phyloP scores from a whole-genome alignment of 2,888 invertebrate species.

The Synanthedon tipuliformis region DNA sequence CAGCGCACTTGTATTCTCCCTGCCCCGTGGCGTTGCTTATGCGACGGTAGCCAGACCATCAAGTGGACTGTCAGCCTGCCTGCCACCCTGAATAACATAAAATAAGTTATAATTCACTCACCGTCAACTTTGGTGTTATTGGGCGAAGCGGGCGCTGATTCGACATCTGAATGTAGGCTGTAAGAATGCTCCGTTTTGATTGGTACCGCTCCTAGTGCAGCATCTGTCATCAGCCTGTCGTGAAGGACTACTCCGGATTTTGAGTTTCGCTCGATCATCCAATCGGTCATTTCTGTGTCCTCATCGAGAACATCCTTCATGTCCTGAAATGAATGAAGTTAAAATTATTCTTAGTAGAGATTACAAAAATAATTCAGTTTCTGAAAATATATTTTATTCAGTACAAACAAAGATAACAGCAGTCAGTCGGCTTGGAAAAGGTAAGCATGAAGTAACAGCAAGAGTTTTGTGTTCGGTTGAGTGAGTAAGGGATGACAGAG shows the following conservation, averaged over 20 bases:
- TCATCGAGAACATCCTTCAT: constrained; percentile 75
- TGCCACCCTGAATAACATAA: background rate
- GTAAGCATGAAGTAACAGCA: too few species aligned
- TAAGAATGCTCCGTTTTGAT: constrained; percentile 95
- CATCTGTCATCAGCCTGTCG: constrained; percentile 91
- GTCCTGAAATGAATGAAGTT: constrained; percentile 58
- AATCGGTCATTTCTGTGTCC: constrained; percentile 76
- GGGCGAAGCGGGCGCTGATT: constrained; percentile 78
- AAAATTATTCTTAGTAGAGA: background rate
- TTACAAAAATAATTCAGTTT: too few species aligned
- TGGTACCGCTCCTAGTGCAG: constrained; percentile 81
- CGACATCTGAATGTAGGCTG: constrained; percentile 81
- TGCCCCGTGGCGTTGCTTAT: too few species aligned
- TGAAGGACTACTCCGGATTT: constrained; percentile 83
- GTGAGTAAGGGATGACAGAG: too few species aligned
- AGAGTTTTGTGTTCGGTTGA: too few species aligned
- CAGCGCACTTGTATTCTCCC: too few species aligned
- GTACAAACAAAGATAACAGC: too few species aligned
- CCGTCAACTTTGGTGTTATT: constrained; percentile 80
- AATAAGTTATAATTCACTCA: constrained; percentile 31
- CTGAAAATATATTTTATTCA: too few species aligned
- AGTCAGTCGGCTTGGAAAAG: too few species aligned
- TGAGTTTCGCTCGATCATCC: constrained; percentile 76
- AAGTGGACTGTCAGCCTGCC: too few species aligned
- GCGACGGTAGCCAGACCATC: too few species aligned